phyloP scores from a whole-genome alignment of 2,113 vertebrate genomes.

The Solea solea region DNA sequence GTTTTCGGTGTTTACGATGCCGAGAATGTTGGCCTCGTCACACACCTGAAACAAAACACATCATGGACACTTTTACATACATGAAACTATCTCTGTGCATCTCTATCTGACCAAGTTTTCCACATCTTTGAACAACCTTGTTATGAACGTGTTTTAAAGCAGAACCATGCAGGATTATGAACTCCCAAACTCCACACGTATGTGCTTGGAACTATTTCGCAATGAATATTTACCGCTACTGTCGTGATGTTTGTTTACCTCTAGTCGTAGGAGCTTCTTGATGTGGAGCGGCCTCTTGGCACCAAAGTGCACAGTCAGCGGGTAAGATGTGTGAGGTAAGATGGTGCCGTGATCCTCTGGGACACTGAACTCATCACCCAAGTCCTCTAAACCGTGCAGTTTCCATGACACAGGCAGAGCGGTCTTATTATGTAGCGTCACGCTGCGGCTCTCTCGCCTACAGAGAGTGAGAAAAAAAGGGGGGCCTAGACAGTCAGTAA shows the following conservation, averaged over 20 bases:
- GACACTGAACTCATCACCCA: slow-evolving; percentile 84
- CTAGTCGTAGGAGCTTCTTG: slow-evolving; percentile 85
- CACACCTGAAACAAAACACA: slow-evolving; percentile 82
- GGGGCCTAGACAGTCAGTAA: background rate
- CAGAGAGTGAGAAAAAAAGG: background rate
- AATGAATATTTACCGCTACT: too few relatives aligned
- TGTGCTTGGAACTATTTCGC: too few relatives aligned
- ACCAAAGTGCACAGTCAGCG: slow-evolving; percentile 82
- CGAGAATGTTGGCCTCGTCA: slow-evolving; percentile 87
- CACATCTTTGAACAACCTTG: background rate
- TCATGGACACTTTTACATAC: background rate
- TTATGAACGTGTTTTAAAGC: too few relatives aligned
- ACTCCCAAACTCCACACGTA: too few relatives aligned
- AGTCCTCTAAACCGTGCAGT: slow-evolving; percentile 84
- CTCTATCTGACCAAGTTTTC: background rate
- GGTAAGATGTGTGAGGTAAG: slow-evolving; percentile 67
- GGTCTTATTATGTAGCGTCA: slow-evolving; percentile 82
- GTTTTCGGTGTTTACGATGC: slow-evolving; percentile 87
- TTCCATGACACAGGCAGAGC: slow-evolving; percentile 85
- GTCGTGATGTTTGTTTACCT: slow-evolving; percentile 62
- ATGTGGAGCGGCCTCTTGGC: slow-evolving; percentile 76
- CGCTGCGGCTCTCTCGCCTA: slow-evolving; percentile 80
- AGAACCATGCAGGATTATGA: too few relatives aligned
- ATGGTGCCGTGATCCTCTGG: slow-evolving; percentile 80
- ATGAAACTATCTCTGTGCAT: background rate